A percentile compares a stretch with the other conserved stretches of the same genome.
Evolutionary conservation across 2,888 invertebrate genomes (phyloP).

Genomic region (Volucella zonaria): DNA sequence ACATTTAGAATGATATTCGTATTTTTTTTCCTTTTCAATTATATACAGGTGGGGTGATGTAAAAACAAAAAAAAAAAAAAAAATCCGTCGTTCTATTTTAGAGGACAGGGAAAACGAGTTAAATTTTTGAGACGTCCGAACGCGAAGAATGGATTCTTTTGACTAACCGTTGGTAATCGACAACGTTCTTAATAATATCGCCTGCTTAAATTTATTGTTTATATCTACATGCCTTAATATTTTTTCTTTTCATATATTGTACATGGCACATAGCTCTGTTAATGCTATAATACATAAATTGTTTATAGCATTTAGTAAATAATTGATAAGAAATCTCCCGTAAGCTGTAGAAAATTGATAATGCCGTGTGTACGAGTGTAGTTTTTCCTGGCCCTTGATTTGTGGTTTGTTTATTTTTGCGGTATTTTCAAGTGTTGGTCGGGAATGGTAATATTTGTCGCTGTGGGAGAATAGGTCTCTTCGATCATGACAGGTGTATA

Average conservation of each 20-base stretch:
- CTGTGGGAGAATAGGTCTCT: conserved; percentile 27
- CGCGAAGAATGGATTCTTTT: conserved; percentile 51
- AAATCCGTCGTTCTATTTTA: not conserved
- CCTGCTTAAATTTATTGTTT: conserved; percentile 48
- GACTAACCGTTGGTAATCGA: conserved; percentile 55
- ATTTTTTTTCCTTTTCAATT: not conserved
- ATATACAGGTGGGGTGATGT: not conserved
- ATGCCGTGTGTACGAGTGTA: conserved; percentile 39
- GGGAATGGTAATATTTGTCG: not conserved
- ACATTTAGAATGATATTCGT: too few species aligned
- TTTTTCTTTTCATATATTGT: conserved; percentile 53
- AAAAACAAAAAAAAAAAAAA: not conserved
- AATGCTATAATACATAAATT: conserved; percentile 33
- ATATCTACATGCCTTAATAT: conserved; percentile 57
- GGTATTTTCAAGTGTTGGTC: conserved; percentile 79
- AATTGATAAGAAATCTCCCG: conserved; percentile 70
- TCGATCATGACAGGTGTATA: conserved; percentile 54
- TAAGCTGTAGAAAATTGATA: conserved; percentile 52
- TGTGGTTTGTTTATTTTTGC: conserved; percentile 33
- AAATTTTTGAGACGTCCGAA: conserved; percentile 46
- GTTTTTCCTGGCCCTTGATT: conserved; percentile 46
- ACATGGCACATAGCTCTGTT: conserved; percentile 43
- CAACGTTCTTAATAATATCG: conserved; percentile 61
- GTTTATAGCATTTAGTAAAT: conserved; percentile 59
- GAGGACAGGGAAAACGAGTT: conserved; percentile 13